phyloP scores from a whole-genome alignment of 1,140 invertebrate genomes.

The Euschistus heros region DNA sequence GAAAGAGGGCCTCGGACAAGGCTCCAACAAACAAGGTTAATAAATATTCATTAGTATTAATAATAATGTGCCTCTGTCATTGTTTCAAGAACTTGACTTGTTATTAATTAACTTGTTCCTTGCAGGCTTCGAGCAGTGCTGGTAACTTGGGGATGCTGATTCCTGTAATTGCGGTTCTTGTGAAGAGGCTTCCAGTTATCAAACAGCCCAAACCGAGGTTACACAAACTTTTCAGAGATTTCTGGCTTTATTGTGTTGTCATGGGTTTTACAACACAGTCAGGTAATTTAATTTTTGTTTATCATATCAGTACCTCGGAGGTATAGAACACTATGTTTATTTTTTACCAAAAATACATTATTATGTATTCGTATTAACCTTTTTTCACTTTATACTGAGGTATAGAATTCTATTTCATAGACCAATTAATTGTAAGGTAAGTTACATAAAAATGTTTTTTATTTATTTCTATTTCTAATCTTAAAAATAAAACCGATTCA shows the following conservation, averaged over 20 bases:
- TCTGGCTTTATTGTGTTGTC: constrained; percentile 99
- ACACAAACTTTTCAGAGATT: constrained; percentile 95
- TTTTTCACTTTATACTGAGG: too few species aligned
- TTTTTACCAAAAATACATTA: too few species aligned
- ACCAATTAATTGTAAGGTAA: too few species aligned
- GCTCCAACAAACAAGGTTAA: constrained; percentile 55
- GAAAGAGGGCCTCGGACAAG: constrained; percentile 85
- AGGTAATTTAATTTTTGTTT: constrained; percentile 38
- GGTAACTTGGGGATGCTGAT: constrained; percentile 95
- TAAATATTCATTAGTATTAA: neutral
- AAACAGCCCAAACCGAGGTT: constrained; percentile 83
- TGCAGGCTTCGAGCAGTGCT: constrained; percentile 77
- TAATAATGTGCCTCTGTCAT: neutral
- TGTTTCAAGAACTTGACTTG: neutral
- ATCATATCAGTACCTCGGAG: too few species aligned
- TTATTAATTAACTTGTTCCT: neutral
- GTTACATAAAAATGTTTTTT: too few species aligned
- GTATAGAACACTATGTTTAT: too few species aligned
- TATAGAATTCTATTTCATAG: too few species aligned
- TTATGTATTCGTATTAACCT: too few species aligned
- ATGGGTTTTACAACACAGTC: constrained; percentile 90
- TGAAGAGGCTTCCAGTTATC: constrained; percentile 80
- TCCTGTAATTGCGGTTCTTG: constrained; percentile 84
- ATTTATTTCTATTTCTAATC: too few species aligned
- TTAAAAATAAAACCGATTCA: too few species aligned